Base-by-base conservation (phyloP, 2,797 vertebrate species). In the Tinamus major region DNA sequence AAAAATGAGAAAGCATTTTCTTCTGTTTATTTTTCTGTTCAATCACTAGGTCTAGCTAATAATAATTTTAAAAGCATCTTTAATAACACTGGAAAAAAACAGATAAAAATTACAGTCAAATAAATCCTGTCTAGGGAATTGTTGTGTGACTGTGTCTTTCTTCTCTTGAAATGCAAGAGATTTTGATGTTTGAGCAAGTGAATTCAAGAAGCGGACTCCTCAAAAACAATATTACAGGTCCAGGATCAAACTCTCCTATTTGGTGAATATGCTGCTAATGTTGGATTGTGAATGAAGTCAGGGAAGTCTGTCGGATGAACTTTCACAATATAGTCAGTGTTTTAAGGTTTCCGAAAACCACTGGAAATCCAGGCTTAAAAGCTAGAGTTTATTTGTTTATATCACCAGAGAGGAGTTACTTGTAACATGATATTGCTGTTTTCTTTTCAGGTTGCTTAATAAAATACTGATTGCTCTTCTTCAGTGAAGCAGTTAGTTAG, bases 401-500 rank as follows among this genome's bases (percentile, higher is more conserved):
- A 44, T 51, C 13, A 5, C 44, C 75, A 13, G 81, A 15, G 84
- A 81, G 27, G 61, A 58, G 24, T 51, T 63, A 23, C 26, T 81
- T 85, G 31, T 64, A 74, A 61, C 42, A 68, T 10, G 13, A 24
- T 64, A 4, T 7, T 79, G 31, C 35, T 74, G 15, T 61, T 93
- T 67, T 74, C 17, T 87, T 90, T 88, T 89, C 48, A 67, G 39
- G 39, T 29, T 68, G 31, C 20, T 35, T 68, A 68, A 67, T 85
- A 70, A 93, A 91, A 84, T 82, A 49, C 20, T 53, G 31, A 21
- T 79, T 61, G 49, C 11, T 87, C 82, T 87, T 64, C 75, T 92
- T 79, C 67, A 70, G 53, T 79, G 75, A 82, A 92, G 53, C 56
- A 76, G 39, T 77, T 91, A 90, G 88, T 53, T 91, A 90, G 88